phyloP scores from a whole-genome alignment of 1,140 invertebrate species.

The Dermatophagoides farinae region DNA sequence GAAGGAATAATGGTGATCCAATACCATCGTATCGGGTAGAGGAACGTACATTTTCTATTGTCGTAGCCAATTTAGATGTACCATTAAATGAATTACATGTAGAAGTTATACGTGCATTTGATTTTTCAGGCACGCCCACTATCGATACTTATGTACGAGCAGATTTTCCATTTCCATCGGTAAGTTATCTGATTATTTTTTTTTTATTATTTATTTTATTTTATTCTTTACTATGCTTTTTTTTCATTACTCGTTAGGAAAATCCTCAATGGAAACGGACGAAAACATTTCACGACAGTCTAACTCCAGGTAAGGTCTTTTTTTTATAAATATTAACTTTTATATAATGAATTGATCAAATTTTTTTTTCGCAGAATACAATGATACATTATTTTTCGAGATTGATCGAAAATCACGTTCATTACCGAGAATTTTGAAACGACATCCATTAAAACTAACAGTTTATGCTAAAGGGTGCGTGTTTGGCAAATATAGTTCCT shows the following conservation, averaged over 20 bases:
- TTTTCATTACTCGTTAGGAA: constrained; percentile 36
- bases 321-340: background rate
- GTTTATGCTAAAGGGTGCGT: constrained; percentile 77
- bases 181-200: background rate
- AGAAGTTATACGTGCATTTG: constrained; percentile 60
- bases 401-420: constrained; percentile 55
- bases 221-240: constrained; percentile 7
- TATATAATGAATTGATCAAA: background rate
- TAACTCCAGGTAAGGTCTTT: constrained; percentile 41
- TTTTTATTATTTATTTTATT: constrained; percentile 17
- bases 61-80: constrained; percentile 72
- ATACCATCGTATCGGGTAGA: constrained; percentile 84
- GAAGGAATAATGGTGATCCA: constrained; percentile 34
- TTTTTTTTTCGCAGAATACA: constrained; percentile 44
- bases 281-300: constrained; percentile 52
- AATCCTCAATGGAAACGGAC: constrained; percentile 53
- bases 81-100: constrained; percentile 75
- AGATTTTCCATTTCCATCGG: constrained; percentile 54
- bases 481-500: constrained; percentile 8
- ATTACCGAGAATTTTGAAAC: constrained; percentile 63
- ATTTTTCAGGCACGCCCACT: constrained; percentile 51
- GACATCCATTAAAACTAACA: constrained; percentile 69
- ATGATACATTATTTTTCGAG: constrained; percentile 48
- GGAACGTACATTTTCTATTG: constrained; percentile 60
- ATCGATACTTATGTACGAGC: constrained; percentile 82